Base-by-base conservation (phyloP, 1,140 invertebrate genomes). In the Lethrus apterus region DNA sequence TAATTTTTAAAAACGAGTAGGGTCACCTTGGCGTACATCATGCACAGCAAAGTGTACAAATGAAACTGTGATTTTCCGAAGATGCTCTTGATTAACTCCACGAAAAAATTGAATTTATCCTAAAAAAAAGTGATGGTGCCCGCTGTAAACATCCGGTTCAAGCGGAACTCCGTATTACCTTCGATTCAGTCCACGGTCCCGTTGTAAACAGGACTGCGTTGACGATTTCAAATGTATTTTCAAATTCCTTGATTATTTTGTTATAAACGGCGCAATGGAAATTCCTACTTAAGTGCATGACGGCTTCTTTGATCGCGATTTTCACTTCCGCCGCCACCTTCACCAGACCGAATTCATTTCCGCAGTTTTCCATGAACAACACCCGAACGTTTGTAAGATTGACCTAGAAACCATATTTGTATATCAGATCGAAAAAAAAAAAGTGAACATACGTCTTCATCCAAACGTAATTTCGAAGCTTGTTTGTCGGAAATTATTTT, bases 401-500 rank as follows among this genome's bases (percentile, higher is more conserved):
- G 70, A 73, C 9, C 68, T 62, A 0, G 59, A 43, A 56, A 73
- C n/a, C 41, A 21, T 3, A n/a, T 17, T 43, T 2, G 24, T 19
- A 35, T 42, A 20, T 36, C 1, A 24, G 24, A 38, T 7, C 10
- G 24, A n/a, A n/a, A n/a, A n/a, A n/a, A n/a, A n/a, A n/a, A n/a
- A n/a, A n/a, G n/a, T n/a, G n/a, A 7, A 33, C 14, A 7, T 42
- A 41, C 21, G 5, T 34, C 20, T 26, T 33, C n/a, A 21, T 49
- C 19, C 10, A 19, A 14, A 29, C 29, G 24, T 24, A 31, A 31
- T 46, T 9, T 57, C 45, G 20, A 17, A 20, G n/a, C 64, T 47
- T 81, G 76, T 26, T 72, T 57, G 2, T 68, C 73, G 1, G 78
- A 59, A 11, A 86, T 52, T 33, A 83, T 63, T 66, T 80, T 79